Evolutionary conservation across 2,888 invertebrate genomes (phyloP).

Genomic region (Hecatera dysodea): DNA sequence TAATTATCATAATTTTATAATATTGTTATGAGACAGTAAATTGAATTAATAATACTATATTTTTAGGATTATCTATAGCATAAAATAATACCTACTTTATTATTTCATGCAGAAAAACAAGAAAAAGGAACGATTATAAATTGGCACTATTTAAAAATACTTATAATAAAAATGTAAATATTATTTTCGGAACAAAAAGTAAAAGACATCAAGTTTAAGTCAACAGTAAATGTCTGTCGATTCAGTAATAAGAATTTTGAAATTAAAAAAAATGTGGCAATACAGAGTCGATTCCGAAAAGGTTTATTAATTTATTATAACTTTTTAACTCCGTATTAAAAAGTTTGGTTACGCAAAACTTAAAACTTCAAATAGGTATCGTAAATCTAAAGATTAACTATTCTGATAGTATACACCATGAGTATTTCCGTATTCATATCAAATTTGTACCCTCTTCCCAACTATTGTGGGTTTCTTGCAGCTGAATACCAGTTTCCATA

Average conservation of each 20-base stretch:
- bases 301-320: too few species aligned
- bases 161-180: neutral
- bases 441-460: too few species aligned
- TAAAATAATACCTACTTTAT: neutral
- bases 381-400: too few species aligned
- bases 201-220: neutral
- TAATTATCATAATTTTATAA: slow-evolving; percentile 6
- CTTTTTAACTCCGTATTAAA: too few species aligned
- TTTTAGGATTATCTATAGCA: slow-evolving; percentile 9
- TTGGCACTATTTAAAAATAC: slow-evolving; percentile 46
- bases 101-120: slow-evolving; percentile 31
- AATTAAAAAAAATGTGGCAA: too few species aligned
- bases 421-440: too few species aligned
- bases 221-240: too few species aligned
- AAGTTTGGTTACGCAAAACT: too few species aligned
- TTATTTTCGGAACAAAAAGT: neutral
- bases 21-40: slow-evolving; percentile 6
- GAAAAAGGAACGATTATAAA: slow-evolving; percentile 27
- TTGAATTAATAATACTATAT: slow-evolving; percentile 15
- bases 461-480: neutral
- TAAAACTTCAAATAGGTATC: neutral
- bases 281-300: too few species aligned
- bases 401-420: neutral
- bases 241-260: too few species aligned
- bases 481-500: neutral